These are phyloP conservation scores for Eciton burchellii DNA, from an alignment of 1,140 invertebrate genomes.

Conservation along the genomic window DNA sequence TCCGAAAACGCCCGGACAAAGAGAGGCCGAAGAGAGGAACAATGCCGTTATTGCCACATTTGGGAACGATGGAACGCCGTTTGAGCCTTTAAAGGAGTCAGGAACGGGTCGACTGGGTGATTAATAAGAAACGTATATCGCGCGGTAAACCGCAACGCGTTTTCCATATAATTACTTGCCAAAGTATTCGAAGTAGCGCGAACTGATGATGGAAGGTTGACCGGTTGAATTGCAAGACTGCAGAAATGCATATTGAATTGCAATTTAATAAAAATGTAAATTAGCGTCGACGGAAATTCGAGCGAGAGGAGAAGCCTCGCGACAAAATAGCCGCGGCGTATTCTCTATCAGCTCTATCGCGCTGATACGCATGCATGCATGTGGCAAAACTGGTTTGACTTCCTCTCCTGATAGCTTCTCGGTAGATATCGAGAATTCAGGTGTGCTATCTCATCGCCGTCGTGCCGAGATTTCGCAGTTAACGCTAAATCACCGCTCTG, in stretches of 20 bases:
- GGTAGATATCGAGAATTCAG: constrained; percentile 14
- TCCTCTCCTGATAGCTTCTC: neutral
- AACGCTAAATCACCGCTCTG: neutral
- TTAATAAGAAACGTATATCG: neutral
- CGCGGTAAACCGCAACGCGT: neutral
- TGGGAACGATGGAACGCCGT: too few relatives aligned
- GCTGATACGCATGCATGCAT: neutral
- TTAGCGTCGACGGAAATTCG: neutral
- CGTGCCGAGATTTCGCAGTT: neutral
- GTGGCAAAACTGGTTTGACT: constrained; percentile 30
- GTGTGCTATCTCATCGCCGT: neutral
- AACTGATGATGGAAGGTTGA: too few relatives aligned
- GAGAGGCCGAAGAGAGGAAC: neutral
- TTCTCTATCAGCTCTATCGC: constrained; percentile 8
- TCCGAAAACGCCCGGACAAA: neutral
- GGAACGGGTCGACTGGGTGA: neutral
- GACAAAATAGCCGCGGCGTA: neutral
- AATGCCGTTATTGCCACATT: neutral
- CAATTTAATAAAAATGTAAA: too few relatives aligned
- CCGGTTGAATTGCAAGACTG: too few relatives aligned
- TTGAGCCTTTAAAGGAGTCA: neutral
- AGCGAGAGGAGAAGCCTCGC: neutral
- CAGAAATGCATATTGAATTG: too few relatives aligned
- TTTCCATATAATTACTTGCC: neutral
- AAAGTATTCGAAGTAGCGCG: too few relatives aligned